Base-by-base conservation (phyloP, 2,888 invertebrate species). In the Nomada fucata region DNA sequence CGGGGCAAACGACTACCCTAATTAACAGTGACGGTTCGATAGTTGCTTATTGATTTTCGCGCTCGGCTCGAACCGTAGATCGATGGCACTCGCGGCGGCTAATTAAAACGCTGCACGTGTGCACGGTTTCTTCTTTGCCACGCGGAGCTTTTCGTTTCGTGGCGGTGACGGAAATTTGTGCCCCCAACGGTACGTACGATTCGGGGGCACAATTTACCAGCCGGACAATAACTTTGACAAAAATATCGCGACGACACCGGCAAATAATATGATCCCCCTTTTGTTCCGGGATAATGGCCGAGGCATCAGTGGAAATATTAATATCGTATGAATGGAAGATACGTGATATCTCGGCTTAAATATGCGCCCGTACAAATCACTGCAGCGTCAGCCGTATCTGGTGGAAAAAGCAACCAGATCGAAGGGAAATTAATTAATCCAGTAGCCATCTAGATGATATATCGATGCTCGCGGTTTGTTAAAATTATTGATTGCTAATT, bases 401-500 rank as follows among this genome's bases (percentile, higher is more conserved):
- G 26, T 55, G 67, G 64, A 69, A 72, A 67, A 67, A 73, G 63
- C 68, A 55, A 42, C n/a, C 64, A 42, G 75, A 72, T 63, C 75
- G 61, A 67, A 72, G 69, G 60, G 67, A 72, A 72, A 65, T 89
- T 90, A 90, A 90, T 89, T 85, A 86, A 89, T 85, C 81, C 82
- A 26, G 79, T 84, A 80, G 69, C 72, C 82, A 36, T 36, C 36
- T 1, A 36, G 36, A 36, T 36, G 67, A 75, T 76, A 73, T 68
- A 74, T 60, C 78, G 76, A 57, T 68, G 67, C 59, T 65, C 57
- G 80, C 36, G 44, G 65, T 29, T 60, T 29, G 60, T 60, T 60
- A 60, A 60, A 29, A 82, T 82, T 84, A 85, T 88, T 86, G 88
- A 89, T 86, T 86, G 83, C 86, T 88, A 90, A 90, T 90, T 90